Evolutionary conservation across 2,113 vertebrate species (phyloP), one percentile per base, ranked within the genome.

Genomic region (Raja brachyura): DNA sequence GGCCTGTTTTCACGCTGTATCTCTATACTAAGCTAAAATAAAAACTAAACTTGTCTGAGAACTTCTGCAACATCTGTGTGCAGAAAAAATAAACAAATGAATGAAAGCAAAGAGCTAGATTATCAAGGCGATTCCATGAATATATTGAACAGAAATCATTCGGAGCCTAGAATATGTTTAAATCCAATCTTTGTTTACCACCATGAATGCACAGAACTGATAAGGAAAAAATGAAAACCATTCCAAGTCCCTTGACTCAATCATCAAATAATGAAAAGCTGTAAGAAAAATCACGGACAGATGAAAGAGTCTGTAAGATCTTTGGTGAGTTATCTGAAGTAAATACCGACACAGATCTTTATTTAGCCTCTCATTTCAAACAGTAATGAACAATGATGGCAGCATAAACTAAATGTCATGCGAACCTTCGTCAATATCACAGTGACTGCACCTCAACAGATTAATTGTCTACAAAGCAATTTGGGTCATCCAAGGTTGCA

Each of bases 151-250:
- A 92, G 63, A 74, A 48, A 54, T 31, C 39, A 68, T 31, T 54
- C 28, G 68, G 33, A 74, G 66, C 39, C 90, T 90, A 31, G 11
- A 90, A 2, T 33, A 18, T 66, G n/a, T 68, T 66, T 31, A 16
- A 66, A 88, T 66, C n/a, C 61, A 31, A n/a, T 59, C n/a, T 68
- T 90, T 90, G 61, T 68, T 90, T 90, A 31, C 28, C 61, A 88
- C 10, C 14, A 68, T 66, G 86, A 66, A 83, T 68, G 59, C 16
- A 68, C 28, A 90, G 18, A 90, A 90, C 63, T 68, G n/a, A 66
- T 90, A 90, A 90, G 61, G 11, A 59, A 63, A 79, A 61, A 88
- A 88, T 88, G 25, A 90, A 90, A 68, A 39, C 86, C 31, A 25
- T 68, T 18, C n/a, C n/a, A 22, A 33, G 28, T 7, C 8, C 61